phyloP scores from a whole-genome alignment of 2,888 invertebrate species.

The Scaeva pyrastri region DNA sequence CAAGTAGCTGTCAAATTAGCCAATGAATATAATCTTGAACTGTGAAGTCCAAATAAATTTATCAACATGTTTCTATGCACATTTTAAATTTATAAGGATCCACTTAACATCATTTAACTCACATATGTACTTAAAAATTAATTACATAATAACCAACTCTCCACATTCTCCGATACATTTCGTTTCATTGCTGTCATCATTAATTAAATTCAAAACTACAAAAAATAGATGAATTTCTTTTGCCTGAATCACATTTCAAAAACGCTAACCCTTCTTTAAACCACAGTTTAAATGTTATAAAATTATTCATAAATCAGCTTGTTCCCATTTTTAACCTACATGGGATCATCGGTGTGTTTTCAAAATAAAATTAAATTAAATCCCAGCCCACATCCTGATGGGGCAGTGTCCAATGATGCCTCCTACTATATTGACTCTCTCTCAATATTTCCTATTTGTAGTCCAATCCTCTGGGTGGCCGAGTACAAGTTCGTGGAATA shows the following conservation, averaged over 20 bases:
- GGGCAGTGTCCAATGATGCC: neutral
- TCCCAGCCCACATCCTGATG: slow-evolving; percentile 9
- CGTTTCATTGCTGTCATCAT: no score
- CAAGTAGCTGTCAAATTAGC: no score
- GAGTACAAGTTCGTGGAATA: slow-evolving; percentile 89
- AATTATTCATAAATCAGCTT: neutral
- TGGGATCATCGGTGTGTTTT: slow-evolving; percentile 34
- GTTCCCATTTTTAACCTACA: neutral
- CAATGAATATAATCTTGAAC: no score
- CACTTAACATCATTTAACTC: no score
- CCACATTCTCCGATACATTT: no score
- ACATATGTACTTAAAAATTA: no score
- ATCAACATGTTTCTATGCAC: no score
- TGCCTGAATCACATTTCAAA: neutral
- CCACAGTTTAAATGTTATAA: neutral
- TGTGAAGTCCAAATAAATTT: no score
- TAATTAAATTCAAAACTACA: no score
- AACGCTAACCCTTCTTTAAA: neutral
- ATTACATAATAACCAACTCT: no score
- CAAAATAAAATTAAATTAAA: slow-evolving; percentile 6
- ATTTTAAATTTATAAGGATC: no score
- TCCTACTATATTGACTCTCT: neutral
- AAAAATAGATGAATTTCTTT: neutral
- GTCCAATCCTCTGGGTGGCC: slow-evolving; percentile 91
- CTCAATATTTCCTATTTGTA: slow-evolving; percentile 85